These are phyloP conservation scores for Ganaspis sp. DNA, from an alignment of 1,140 invertebrate species.

Conservation along the genomic window DNA sequence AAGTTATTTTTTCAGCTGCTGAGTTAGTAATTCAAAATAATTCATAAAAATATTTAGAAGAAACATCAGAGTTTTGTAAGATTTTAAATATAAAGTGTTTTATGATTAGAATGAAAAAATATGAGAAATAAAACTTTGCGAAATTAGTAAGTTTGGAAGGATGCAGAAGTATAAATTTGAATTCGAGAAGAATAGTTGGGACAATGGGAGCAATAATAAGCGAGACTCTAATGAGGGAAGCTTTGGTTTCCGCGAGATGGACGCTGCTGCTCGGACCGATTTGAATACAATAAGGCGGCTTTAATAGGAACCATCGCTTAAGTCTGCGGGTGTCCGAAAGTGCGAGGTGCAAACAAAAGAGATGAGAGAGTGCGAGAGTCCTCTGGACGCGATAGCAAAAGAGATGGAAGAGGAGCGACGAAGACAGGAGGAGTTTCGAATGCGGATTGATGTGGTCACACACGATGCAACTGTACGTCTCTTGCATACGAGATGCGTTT, in stretches of 20 bases:
- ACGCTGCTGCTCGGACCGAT: conserved; percentile 50
- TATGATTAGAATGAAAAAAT: too few relatives aligned
- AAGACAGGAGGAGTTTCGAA: conserved; percentile 59
- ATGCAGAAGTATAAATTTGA: background rate
- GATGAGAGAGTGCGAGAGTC: conserved; percentile 44
- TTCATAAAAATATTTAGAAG: too few relatives aligned
- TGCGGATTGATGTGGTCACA: conserved; percentile 74
- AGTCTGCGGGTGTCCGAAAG: conserved; percentile 66
- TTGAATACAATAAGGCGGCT: conserved; percentile 73
- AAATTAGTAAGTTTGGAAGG: background rate
- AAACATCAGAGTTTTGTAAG: too few relatives aligned
- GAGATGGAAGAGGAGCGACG: conserved; percentile 25
- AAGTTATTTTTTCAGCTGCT: background rate
- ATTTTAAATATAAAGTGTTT: too few relatives aligned
- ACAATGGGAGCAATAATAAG: conserved; percentile 30
- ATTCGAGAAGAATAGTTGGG: conserved; percentile 10
- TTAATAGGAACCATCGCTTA: conserved; percentile 64
- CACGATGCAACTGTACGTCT: conserved; percentile 71
- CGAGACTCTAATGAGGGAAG: conserved; percentile 28
- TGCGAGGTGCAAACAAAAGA: conserved; percentile 70
- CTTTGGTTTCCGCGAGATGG: conserved; percentile 33
- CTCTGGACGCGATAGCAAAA: conserved; percentile 33
- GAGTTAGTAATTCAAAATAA: background rate
- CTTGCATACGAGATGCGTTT: conserved; percentile 65
- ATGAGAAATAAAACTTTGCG: background rate